phyloP scores from a whole-genome alignment of 2,113 vertebrate species.

The Cottus gobio region DNA sequence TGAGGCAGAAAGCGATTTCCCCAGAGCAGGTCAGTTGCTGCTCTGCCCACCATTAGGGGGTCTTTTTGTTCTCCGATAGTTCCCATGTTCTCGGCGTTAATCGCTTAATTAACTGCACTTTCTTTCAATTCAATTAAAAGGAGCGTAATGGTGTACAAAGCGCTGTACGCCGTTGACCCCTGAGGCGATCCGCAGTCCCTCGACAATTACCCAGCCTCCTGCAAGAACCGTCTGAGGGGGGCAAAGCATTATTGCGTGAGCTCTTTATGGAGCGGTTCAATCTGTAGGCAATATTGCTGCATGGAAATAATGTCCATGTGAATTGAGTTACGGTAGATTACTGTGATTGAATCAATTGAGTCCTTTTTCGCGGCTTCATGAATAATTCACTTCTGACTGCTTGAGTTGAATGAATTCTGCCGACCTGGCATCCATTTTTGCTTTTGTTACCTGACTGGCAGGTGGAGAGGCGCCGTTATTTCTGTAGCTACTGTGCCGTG shows the following conservation, averaged over 20 bases:
- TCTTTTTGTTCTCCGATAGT: conserved; percentile 53
- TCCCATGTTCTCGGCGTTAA: conserved; percentile 50
- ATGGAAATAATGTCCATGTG: conserved; percentile 8
- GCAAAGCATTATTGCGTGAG: conserved; percentile 22
- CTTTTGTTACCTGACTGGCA: conserved; percentile 17
- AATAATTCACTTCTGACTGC: conserved; percentile 19
- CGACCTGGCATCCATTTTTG: neutral
- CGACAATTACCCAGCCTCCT: conserved; percentile 43
- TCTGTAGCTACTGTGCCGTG: neutral
- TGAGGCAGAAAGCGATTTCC: conserved; percentile 16
- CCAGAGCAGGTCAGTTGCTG: conserved; percentile 45
- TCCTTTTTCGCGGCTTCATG: conserved; percentile 10
- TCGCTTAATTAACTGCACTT: conserved; percentile 75
- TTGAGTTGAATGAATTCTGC: conserved; percentile 9
- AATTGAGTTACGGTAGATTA: conserved; percentile 20
- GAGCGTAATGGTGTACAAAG: conserved; percentile 58
- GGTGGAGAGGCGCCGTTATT: neutral
- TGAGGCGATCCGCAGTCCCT: conserved; percentile 38
- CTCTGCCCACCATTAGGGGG: conserved; percentile 39
- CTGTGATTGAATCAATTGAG: conserved; percentile 20
- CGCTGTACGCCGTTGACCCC: conserved; percentile 54
- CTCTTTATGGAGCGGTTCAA: conserved; percentile 27
- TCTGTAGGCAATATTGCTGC: neutral
- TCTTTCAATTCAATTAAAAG: conserved; percentile 71
- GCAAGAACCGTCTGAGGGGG: conserved; percentile 11